A percentile compares a stretch with the other conserved stretches of the same genome.
phyloP scores from a whole-genome alignment of 2,113 vertebrate species.

The Carlito syrichta region DNA sequence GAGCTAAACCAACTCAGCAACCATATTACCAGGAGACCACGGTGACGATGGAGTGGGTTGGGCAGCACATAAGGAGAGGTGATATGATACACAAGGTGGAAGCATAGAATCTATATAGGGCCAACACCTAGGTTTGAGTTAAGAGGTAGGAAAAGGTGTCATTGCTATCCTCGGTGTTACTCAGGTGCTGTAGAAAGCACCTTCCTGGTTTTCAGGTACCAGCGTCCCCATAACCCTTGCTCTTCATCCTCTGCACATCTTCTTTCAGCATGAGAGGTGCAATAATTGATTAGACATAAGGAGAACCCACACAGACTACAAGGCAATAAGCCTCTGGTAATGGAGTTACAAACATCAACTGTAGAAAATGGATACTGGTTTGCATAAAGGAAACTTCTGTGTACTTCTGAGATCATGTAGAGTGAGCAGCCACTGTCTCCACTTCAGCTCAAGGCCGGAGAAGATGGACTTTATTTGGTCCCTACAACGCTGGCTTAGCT shows the following conservation, averaged over 20 bases:
- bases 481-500: not conserved
- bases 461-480: not conserved
- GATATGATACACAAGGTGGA: rapidly evolving
- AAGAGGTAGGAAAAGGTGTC: not conserved
- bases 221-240: no score
- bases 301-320: not conserved
- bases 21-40: not conserved
- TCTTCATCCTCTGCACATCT: not conserved
- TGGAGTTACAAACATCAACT: not conserved
- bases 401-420: not conserved
- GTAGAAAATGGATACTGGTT: not conserved
- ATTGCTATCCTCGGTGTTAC: not conserved
- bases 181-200: no score
- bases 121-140: rapidly evolving
- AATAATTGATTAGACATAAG: not conserved
- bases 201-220: not conserved
- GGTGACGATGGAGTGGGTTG: rapidly evolving
- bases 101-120: no score
- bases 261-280: not conserved
- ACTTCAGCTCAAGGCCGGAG: not conserved
- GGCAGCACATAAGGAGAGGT: no score
- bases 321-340: not conserved
- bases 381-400: no score
- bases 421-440: not conserved
- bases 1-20: not conserved